Percentiles rank a stretch among this genome's conserved stretches.
phyloP scores from a whole-genome alignment of 2,888 invertebrate species.

The Cantharis lateralis region DNA sequence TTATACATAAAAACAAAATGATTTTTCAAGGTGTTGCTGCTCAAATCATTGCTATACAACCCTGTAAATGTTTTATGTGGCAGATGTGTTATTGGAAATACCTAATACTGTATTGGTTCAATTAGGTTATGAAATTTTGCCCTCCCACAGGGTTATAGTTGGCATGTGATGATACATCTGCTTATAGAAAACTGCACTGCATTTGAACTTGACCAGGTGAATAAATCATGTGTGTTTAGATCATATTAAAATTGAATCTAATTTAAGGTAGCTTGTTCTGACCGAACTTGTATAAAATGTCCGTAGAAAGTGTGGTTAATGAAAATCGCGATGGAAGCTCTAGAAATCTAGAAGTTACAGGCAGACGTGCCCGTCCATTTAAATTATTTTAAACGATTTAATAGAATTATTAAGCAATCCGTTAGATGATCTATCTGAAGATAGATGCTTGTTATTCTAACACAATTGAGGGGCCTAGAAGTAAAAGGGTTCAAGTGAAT shows the following conservation, averaged over 20 bases:
- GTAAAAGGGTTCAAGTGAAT: no score
- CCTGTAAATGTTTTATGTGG: background rate
- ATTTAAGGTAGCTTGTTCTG: background rate
- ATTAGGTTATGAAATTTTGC: conserved; percentile 19
- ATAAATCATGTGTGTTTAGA: background rate
- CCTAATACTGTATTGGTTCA: conserved; percentile 19
- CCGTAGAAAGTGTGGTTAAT: no score
- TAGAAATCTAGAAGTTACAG: background rate
- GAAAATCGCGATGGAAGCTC: background rate
- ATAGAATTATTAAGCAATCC: no score
- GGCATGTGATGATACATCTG: conserved; percentile 22
- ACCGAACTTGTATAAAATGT: background rate
- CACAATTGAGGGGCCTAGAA: no score
- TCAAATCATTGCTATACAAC: background rate
- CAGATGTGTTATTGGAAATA: conserved; percentile 24
- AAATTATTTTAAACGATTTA: no score
- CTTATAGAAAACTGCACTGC: conserved; percentile 16
- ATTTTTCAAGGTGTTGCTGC: background rate
- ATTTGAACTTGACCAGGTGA: conserved; percentile 22
- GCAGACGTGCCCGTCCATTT: no score
- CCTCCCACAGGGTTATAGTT: conserved; percentile 27
- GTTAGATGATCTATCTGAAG: no score
- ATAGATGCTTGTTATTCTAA: no score
- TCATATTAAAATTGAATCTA: background rate
- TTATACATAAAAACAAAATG: background rate